A percentile compares a stretch with the other conserved stretches of the same genome.
phyloP scores from a whole-genome alignment of 30 jellyfish, hydroid and myxozoan genomes.

The Rhopilema esculentum region DNA sequence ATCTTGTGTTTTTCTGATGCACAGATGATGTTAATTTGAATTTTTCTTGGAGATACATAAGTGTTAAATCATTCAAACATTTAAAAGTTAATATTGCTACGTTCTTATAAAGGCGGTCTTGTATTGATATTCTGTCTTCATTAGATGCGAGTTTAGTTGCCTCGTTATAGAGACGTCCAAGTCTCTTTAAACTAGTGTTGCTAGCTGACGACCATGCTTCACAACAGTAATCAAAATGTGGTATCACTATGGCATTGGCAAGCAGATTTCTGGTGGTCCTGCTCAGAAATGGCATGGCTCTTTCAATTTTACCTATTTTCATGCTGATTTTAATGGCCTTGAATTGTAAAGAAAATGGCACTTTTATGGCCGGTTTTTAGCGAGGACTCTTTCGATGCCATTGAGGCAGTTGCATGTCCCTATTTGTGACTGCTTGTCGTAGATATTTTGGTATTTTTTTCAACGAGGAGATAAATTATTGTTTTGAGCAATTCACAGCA shows the following conservation, averaged over 20 bases:
- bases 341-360: no score
- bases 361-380: no score
- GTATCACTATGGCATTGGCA: slow-evolving; percentile 17
- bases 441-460: no score
- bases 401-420: no score
- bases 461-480: no score
- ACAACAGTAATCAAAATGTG: slow-evolving; percentile 32
- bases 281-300: slow-evolving; percentile 40
- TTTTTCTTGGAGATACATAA: slow-evolving; percentile 12
- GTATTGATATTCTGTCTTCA: slow-evolving; percentile 39
- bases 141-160: slow-evolving; percentile 28
- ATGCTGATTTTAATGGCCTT: slow-evolving; percentile 9
- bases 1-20: slow-evolving; percentile 1
- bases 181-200: slow-evolving; percentile 50
- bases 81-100: slow-evolving; percentile 1
- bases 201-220: slow-evolving; percentile 61
- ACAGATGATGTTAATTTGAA: slow-evolving; percentile 15
- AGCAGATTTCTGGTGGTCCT: slow-evolving; percentile 27
- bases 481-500: no score
- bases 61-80: slow-evolving; percentile 10
- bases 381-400: no score
- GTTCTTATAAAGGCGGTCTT: slow-evolving; percentile 15
- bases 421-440: no score
- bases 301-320: slow-evolving; percentile 22
- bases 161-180: slow-evolving; percentile 26